These are phyloP conservation scores for Heterotilapia buettikoferi DNA, from an alignment of 2,113 vertebrate genomes.

Conservation along the genomic window DNA sequence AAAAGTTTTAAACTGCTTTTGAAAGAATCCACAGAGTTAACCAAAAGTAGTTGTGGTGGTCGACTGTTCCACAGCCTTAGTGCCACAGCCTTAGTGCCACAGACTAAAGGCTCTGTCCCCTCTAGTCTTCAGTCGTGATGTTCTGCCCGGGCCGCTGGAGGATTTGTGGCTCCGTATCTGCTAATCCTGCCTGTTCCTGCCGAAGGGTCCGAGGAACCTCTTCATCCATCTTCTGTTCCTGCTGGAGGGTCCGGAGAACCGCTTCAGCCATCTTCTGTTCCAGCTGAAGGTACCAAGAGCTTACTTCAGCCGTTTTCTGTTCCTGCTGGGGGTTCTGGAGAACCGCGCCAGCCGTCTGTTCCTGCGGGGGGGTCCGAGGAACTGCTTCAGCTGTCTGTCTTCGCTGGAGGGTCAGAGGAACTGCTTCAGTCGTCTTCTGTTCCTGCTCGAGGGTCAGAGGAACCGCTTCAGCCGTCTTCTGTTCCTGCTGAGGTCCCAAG, in stretches of 20 bases:
- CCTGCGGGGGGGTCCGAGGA: background rate
- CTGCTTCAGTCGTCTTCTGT: too few species aligned
- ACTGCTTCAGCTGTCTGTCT: too few species aligned
- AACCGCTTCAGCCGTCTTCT: too few species aligned
- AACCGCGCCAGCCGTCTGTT: background rate
- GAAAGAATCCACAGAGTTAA: background rate
- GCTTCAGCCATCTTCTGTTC: background rate
- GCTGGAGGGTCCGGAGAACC: background rate
- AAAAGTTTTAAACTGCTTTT: background rate
- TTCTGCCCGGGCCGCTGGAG: background rate
- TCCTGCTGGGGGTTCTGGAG: background rate
- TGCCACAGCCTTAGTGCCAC: background rate
- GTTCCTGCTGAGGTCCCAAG: accelerated
- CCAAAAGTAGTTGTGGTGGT: background rate
- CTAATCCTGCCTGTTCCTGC: background rate
- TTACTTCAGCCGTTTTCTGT: background rate
- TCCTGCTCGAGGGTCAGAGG: accelerated
- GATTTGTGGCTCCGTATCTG: background rate
- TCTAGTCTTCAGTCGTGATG: too few species aligned
- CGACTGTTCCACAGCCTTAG: background rate
- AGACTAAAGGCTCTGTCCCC: background rate
- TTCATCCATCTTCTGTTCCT: background rate
- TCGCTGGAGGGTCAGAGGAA: accelerated
- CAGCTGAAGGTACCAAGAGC: background rate
- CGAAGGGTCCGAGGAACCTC: background rate